Evolutionary conservation across 2,888 invertebrate genomes (phyloP).

Genomic region (Hydraecia micacea): DNA sequence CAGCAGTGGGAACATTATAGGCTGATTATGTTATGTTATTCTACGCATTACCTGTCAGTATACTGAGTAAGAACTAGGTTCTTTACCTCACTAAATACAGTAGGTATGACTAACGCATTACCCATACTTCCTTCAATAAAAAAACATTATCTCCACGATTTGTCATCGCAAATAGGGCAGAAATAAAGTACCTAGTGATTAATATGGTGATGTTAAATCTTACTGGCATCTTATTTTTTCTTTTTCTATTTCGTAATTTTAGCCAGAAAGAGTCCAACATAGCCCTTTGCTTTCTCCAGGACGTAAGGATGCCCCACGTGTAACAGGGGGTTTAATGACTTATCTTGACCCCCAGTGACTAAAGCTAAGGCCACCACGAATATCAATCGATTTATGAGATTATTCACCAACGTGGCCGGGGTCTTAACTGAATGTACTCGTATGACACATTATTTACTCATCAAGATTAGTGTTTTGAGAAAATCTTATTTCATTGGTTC

Average conservation of each 20-base stretch:
- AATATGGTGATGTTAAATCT: neutral
- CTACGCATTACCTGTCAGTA: neutral
- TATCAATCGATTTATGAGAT: constrained; percentile 44
- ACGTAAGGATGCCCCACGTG: too few species aligned
- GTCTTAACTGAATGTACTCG: neutral
- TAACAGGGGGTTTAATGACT: neutral
- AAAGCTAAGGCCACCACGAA: constrained; percentile 1
- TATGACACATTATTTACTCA: constrained; percentile 5
- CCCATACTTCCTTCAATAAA: constrained; percentile 8
- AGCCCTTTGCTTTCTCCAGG: neutral
- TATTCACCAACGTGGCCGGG: constrained; percentile 9
- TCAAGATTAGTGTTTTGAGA: neutral
- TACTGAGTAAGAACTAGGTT: constrained; percentile 10
- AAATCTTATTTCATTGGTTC: neutral
- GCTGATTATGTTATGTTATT: too few species aligned
- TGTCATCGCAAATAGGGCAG: neutral
- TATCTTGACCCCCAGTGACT: constrained; percentile 7
- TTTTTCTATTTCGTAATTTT: neutral
- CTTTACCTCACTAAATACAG: constrained; percentile 33
- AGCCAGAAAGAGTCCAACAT: neutral
- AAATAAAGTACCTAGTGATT: neutral
- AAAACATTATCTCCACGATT: constrained; percentile 6
- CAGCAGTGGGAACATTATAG: too few species aligned
- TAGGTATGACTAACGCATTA: constrained; percentile 21
- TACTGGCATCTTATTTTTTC: neutral